Conservation (phyloP, 2,113 vertebrate species). For the Ibidorhyncha struthersii region DNA sequence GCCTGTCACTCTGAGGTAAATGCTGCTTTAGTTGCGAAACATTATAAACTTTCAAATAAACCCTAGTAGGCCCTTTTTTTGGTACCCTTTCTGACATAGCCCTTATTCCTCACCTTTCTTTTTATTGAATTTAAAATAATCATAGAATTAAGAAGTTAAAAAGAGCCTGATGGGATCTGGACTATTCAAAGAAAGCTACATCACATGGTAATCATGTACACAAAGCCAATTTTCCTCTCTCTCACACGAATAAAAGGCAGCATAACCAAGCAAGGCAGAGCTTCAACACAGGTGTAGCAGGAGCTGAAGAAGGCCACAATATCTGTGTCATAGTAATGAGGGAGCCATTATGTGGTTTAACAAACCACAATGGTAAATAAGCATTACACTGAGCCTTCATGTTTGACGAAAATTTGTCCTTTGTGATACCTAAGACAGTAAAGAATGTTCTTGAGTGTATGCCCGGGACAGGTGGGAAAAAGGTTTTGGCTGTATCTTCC, state of each 20-base stretch:
- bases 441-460: neutral
- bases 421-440: neutral
- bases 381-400: neutral
- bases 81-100: neutral
- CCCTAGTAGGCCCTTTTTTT: neutral
- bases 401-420: neutral
- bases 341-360: neutral
- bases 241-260: neutral
- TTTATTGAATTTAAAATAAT: neutral
- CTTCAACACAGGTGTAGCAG: neutral
- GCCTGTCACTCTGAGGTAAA: neutral
- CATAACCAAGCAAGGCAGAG: neutral
- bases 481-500: neutral
- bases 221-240: neutral
- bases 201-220: neutral
- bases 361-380: neutral
- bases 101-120: neutral
- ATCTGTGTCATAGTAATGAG: neutral
- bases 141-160: neutral
- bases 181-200: neutral
- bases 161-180: neutral
- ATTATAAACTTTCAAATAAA: neutral
- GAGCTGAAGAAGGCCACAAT: neutral
- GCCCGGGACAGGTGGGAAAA: neutral
- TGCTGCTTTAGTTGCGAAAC: conserved; percentile 2